Evolutionary conservation across 2,113 vertebrate species (phyloP).

Genomic region (Erythrocebus patas): DNA sequence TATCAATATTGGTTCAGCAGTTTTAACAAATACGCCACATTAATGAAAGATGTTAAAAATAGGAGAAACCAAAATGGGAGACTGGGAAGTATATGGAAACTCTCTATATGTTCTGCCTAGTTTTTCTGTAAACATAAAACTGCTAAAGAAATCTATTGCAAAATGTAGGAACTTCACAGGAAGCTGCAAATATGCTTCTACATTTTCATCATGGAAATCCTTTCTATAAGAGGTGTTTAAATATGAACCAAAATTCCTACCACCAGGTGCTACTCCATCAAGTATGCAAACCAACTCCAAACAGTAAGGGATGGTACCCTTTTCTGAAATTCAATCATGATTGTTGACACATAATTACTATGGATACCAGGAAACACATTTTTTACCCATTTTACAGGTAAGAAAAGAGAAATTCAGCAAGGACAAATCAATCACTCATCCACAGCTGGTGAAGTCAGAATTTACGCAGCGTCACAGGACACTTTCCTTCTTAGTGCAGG

Average conservation of each 20-base stretch:
- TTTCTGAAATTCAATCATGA: not conserved
- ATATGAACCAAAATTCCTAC: not conserved
- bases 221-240: not conserved
- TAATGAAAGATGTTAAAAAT: not conserved
- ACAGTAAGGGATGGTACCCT: fast-evolving
- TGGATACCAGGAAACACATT: fast-evolving
- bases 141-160: not conserved
- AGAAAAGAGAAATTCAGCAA: not conserved
- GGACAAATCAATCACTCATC: not conserved
- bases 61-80: not conserved
- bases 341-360: not conserved
- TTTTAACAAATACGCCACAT: too few species aligned
- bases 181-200: not conserved
- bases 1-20: too few species aligned
- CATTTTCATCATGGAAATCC: not conserved
- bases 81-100: not conserved
- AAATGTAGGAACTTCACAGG: not conserved
- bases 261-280: not conserved
- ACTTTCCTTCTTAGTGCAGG: not conserved
- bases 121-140: not conserved
- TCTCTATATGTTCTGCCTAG: not conserved
- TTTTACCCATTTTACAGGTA: not conserved
- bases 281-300: not conserved
- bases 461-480: not conserved
- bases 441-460: not conserved